Evolutionary conservation across 2,888 invertebrate species (phyloP), one percentile per base, ranked within the genome.

Genomic region (Drosophila demipolita): DNA sequence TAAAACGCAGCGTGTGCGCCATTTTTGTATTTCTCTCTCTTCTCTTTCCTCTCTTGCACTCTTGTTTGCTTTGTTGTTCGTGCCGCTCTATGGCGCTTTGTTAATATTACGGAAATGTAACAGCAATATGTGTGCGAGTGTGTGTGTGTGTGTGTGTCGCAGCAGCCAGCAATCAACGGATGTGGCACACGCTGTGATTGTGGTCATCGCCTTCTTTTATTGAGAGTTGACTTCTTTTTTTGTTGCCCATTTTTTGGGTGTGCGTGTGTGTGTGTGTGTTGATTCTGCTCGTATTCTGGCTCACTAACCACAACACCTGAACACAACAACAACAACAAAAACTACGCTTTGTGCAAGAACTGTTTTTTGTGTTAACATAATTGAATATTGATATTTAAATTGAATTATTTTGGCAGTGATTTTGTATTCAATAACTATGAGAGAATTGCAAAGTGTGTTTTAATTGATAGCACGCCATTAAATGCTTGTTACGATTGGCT

Each of bases 101-200:
- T 87, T 83, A 87, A 87, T 87, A 78, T 75, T 78, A 85, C 87
- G 87, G 87, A 87, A 87, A 89, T 85, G 87, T 84, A 70, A 54
- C 74, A 70, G 78, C 72, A 62, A 17, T 6, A 15, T 32, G 36
- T n/a, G 38, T 33, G 26, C 4, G 11, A 23, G 33, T 49, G 36
- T 15, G 33, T 2, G 48, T n/a, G 33, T 40, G 49, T 23, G 1
- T 40, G 49, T 33, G 36, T 32, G 49, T 38, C 17, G n/a, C 7
- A 23, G 35, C 49, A 58, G 45, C 38, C 58, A 64, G 72, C 71
- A 52, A 50, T 60, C 53, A 68, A 54, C 79, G 83, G 76, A 82
- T 75, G 75, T 82, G 70, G 66, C 78, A 64, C 81, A 80, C 79
- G 79, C 73, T 84, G 73, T 83, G 88, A 85, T 82, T 82, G 82